Conservation (phyloP, 2,113 vertebrate species). For the Gadus macrocephalus region DNA sequence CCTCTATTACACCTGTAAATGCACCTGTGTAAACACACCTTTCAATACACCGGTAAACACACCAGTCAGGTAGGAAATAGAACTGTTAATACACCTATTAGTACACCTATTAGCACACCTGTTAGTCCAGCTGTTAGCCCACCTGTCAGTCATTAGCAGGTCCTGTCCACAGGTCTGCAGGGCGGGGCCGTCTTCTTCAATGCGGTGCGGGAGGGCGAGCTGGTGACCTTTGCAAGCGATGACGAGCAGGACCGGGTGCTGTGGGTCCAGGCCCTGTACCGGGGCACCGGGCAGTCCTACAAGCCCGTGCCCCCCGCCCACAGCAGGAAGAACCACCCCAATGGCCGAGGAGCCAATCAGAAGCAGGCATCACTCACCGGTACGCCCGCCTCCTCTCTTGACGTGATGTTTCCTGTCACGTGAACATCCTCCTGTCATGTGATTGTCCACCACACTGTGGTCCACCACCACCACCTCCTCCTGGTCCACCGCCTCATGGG, state of each 20-base stretch:
- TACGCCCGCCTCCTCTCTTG: no score
- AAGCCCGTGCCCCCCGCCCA: conserved; percentile 98
- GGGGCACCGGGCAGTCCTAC: conserved; percentile 98
- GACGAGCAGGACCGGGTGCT: conserved; percentile 98
- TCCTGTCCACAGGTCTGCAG: conserved; percentile 81
- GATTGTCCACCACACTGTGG: no score
- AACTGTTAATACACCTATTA: no score
- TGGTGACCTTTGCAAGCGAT: conserved; percentile 97
- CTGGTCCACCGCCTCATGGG: no score
- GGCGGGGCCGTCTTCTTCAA: conserved; percentile 98
- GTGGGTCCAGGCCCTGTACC: conserved; percentile 99
- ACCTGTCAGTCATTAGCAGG: not conserved
- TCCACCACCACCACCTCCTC: no score
- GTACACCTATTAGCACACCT: no score
- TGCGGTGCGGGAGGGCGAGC: conserved; percentile 97
- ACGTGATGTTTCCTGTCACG: no score
- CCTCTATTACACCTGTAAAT: no score
- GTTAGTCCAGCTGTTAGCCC: no score
- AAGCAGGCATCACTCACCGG: conserved; percentile 91
- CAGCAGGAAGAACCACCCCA: conserved; percentile 99
- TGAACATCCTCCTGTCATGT: no score
- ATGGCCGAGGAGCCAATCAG: conserved; percentile 95
- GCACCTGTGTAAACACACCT: no score
- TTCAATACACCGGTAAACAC: no score
- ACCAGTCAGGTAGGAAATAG: not conserved